Evolutionary conservation across 2,113 vertebrate genomes (phyloP), one percentile per base, ranked within the genome.

Genomic region (Charadrius vociferus): DNA sequence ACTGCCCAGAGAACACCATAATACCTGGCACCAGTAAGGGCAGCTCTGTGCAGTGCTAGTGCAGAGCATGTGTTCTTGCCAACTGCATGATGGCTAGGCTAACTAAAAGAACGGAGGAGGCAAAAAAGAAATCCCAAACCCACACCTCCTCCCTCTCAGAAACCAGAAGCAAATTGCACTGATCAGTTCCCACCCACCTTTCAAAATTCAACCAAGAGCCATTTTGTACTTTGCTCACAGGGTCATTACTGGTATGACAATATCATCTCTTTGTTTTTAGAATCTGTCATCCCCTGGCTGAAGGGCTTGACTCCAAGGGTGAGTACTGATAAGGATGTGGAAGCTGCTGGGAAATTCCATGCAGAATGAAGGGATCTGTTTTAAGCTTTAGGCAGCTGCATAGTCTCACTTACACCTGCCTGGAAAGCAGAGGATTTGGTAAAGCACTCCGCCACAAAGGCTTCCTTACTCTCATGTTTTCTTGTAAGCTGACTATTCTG

Each of bases 281-380:
- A 63, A 66, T 63, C 58, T 93, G 68, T 94, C 67, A 93, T 87
- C 58, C 45, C 91, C 72, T 88, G n/a, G 21, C 50, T 89, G 80
- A 94, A 95, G 74, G 78, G 20, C 71, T 96, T 91, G 39, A 56
- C 84, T 93, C 55, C 27, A 27, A 50, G 70, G 36, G 45, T 62
- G 50, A 93, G 43, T 63, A 18, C 56, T 92, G 91, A 95, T 96
- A 95, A 95, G 67, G 63, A 66, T 0, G 12, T 73, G 49, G 87
- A 93, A 96, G 59, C 85, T 83, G 59, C 71, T 95, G 72, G 78
- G 83, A 88, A 95, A 94, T 84, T 71, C 88, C 62, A 30, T 30
- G 26, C 19, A 83, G 66, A 77, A 87, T 50, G 50, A 93, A 63
- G 43, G 37, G 29, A 67, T 93, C 62, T 95, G 93, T 74, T 86